phyloP scores from a whole-genome alignment of 35 echinoderm and acorn worm genomes.

The Acanthaster planci region DNA sequence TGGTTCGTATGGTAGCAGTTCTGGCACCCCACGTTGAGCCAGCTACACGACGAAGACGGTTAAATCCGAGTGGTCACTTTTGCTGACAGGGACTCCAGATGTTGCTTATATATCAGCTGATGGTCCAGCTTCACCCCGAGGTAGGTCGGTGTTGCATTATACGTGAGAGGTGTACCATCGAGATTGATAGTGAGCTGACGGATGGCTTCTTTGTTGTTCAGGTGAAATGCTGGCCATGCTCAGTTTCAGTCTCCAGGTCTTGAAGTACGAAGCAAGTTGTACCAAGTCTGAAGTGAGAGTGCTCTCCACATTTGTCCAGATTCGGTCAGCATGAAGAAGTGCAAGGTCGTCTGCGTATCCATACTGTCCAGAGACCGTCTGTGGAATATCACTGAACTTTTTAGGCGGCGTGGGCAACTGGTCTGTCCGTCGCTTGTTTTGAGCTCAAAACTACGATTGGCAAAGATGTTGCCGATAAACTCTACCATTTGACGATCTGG shows the following conservation, averaged over 20 bases:
- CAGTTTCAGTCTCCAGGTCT: neutral
- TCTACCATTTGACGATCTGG: slow-evolving; percentile 7
- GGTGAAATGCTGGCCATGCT: neutral
- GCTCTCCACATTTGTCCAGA: neutral
- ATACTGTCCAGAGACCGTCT: neutral
- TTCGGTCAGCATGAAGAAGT: neutral
- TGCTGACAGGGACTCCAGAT: no score
- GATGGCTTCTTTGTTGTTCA: no score
- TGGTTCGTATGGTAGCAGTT: no score
- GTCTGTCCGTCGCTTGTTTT: slow-evolving; percentile 36
- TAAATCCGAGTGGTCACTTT: no score
- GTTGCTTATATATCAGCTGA: no score
- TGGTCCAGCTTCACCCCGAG: no score
- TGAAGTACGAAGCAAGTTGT: neutral
- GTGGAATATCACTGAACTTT: neutral
- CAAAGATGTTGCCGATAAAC: neutral
- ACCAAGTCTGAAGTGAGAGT: neutral
- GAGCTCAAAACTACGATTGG: slow-evolving; percentile 44
- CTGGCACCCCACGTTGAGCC: no score
- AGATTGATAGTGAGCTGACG: no score
- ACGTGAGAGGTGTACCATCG: no score
- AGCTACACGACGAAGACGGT: no score
- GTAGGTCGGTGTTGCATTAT: no score
- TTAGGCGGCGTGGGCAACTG: neutral
- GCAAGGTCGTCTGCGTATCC: slow-evolving; percentile 27